phyloP scores from a whole-genome alignment of 1,140 invertebrate genomes.

The Drosophila lacteicornis region DNA sequence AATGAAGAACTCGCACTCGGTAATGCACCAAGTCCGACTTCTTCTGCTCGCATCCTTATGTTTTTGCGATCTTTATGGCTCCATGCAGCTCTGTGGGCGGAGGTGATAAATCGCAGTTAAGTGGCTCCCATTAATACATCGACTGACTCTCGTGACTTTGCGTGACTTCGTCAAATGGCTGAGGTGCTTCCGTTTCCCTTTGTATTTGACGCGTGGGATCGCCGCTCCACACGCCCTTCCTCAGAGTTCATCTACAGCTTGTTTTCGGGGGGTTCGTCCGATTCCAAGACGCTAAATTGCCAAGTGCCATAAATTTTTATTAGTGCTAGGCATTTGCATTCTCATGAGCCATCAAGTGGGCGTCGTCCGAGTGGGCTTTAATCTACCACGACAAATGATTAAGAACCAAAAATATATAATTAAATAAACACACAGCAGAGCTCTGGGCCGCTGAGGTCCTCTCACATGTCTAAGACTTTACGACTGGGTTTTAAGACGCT shows the following conservation, averaged over 20 bases:
- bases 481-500: slow-evolving; percentile 50
- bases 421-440: slow-evolving; percentile 62
- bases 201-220: slow-evolving; percentile 61
- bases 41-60: slow-evolving; percentile 7
- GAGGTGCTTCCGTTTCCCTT: slow-evolving; percentile 64
- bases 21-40: not conserved
- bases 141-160: slow-evolving; percentile 11
- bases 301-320: slow-evolving; percentile 66
- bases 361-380: slow-evolving; percentile 41
- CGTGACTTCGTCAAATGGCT: slow-evolving; percentile 9
- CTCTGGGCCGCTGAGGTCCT: slow-evolving; percentile 20
- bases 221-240: slow-evolving; percentile 13
- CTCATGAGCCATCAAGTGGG: slow-evolving; percentile 23
- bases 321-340: slow-evolving; percentile 26
- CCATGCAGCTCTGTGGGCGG: slow-evolving; percentile 46
- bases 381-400: slow-evolving; percentile 28
- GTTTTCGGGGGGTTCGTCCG: slow-evolving; percentile 30
- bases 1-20: not conserved
- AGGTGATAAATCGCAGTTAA: slow-evolving; percentile 75
- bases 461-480: slow-evolving; percentile 51
- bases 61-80: slow-evolving; percentile 42
- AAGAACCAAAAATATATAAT: slow-evolving; percentile 50
- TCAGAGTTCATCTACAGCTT: slow-evolving; percentile 12
- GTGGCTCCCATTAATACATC: slow-evolving; percentile 59
- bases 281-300: slow-evolving; percentile 45